Conservation (phyloP, 2,888 invertebrate genomes). For the Halictus quadricinctus region DNA sequence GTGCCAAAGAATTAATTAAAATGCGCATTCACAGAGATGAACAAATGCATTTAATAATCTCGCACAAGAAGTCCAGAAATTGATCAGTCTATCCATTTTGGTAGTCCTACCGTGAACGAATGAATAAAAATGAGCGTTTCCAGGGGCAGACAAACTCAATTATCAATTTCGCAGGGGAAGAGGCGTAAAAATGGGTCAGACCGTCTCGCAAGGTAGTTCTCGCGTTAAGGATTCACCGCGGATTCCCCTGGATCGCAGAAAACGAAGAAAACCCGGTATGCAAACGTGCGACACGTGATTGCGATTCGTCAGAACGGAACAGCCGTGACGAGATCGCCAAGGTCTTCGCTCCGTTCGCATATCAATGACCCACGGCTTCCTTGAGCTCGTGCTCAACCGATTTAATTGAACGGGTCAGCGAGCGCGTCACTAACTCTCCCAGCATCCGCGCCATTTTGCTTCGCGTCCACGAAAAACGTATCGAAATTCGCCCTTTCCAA, state of each 20-base stretch:
- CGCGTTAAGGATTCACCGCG: neutral
- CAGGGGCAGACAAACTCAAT: neutral
- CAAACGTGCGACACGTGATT: conserved; percentile 54
- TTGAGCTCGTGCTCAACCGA: conserved; percentile 24
- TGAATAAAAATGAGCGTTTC: neutral
- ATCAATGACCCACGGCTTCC: conserved; percentile 61
- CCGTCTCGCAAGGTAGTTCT: neutral
- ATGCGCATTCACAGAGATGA: neutral
- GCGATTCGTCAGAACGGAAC: conserved; percentile 40
- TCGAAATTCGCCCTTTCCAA: neutral
- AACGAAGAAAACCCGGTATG: neutral
- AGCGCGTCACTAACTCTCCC: conserved; percentile 42
- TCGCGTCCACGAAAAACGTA: neutral
- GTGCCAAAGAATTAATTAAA: neutral
- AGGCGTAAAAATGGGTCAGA: neutral
- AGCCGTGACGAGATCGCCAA: conserved; percentile 47
- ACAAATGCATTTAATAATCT: neutral
- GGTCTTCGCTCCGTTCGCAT: conserved; percentile 58
- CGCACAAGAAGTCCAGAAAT: neutral
- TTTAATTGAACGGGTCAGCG: conserved; percentile 43
- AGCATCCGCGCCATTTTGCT: conserved; percentile 29
- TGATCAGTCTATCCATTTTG: neutral
- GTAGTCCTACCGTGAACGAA: neutral
- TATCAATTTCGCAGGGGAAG: neutral
- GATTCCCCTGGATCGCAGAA: neutral